These are phyloP conservation scores for Peromyscus melanophrys DNA, from an alignment of 2,797 vertebrate genomes.

Conservation along the genomic window DNA sequence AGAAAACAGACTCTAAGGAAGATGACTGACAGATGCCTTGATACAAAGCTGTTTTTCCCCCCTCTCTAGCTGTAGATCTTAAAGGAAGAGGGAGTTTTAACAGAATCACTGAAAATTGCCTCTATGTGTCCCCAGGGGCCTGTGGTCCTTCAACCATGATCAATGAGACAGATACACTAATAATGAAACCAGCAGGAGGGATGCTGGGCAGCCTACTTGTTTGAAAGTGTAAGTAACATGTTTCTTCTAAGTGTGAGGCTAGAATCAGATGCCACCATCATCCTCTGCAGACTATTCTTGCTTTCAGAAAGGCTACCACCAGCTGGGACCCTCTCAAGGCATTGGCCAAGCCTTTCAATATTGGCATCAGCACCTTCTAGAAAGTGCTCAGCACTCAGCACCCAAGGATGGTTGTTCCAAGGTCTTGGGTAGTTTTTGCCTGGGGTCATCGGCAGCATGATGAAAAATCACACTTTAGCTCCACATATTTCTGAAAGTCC, in stretches of 20 bases:
- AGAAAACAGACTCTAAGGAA: not conserved
- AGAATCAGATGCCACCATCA: not conserved
- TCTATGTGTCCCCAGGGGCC: not conserved
- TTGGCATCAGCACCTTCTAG: not conserved
- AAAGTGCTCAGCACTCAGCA: not conserved
- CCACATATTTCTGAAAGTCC: not conserved
- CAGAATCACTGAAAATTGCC: not conserved
- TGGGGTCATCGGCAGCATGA: accelerated
- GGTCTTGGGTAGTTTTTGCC: not conserved
- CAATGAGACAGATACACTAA: not conserved
- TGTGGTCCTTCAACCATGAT: not conserved
- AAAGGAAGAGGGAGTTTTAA: not conserved
- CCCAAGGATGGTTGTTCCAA: not conserved
- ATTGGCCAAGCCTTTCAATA: accelerated
- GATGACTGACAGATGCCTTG: not conserved
- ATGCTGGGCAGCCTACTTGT: not conserved
- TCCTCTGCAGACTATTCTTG: not conserved
- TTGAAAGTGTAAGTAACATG: not conserved
- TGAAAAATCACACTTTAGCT: not conserved
- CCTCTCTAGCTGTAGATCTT: not conserved
- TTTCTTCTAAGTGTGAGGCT: not conserved
- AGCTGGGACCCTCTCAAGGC: not conserved
- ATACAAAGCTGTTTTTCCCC: not conserved
- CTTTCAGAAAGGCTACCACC: not conserved
- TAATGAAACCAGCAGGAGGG: not conserved